These are phyloP conservation scores for Lethocerus indicus DNA, from an alignment of 1,140 invertebrate genomes.

Conservation along the genomic window DNA sequence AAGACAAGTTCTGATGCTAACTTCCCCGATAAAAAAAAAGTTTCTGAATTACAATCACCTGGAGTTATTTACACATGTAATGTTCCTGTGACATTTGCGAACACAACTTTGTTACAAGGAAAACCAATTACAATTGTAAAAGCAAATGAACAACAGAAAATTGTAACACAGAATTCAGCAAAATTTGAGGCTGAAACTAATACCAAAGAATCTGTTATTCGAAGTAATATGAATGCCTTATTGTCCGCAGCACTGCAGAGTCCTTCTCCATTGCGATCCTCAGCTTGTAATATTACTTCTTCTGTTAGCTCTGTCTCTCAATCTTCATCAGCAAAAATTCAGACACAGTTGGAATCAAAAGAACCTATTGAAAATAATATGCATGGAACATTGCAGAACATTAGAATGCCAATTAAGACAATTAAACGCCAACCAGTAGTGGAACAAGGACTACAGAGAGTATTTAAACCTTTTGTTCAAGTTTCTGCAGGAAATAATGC, in stretches of 20 bases:
- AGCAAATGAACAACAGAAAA: constrained; percentile 7
- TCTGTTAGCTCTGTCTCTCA: no score
- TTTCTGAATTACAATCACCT: constrained; percentile 4
- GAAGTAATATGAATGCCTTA: constrained; percentile 27
- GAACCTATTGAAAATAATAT: no score
- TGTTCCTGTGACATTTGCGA: constrained; percentile 9
- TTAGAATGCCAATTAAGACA: no score
- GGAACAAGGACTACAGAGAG: constrained; percentile 19
- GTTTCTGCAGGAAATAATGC: constrained; percentile 23
- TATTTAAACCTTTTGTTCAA: constrained; percentile 35
- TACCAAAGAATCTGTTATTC: constrained; percentile 25
- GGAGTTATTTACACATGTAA: constrained; percentile 17
- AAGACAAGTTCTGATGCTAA: no score
- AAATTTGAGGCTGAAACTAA: constrained; percentile 13
- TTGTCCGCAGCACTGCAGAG: constrained; percentile 24
- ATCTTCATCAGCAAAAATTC: no score
- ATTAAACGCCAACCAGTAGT: no score
- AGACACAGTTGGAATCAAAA: no score
- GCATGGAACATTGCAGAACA: no score
- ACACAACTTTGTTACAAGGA: constrained; percentile 12
- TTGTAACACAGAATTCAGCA: not conserved
- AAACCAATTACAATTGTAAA: constrained; percentile 17
- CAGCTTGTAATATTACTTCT: no score
- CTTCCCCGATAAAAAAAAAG: not conserved
- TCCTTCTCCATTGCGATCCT: no score